A percentile compares a stretch with the other conserved stretches of the same genome.
Conservation (phyloP, 2,113 vertebrate species). For the Clupea harengus region DNA sequence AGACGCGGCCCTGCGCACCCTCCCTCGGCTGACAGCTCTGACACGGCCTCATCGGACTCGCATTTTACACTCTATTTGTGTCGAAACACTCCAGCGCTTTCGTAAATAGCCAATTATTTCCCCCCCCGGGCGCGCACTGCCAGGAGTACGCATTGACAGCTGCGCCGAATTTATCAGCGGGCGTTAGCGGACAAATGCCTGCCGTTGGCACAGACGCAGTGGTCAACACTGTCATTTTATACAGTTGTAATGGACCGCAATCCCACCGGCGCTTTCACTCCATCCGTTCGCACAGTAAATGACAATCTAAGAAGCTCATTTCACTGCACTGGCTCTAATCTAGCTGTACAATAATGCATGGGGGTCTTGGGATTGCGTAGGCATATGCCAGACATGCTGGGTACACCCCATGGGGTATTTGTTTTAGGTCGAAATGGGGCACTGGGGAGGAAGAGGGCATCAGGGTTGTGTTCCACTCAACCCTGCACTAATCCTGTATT, state of each 20-base stretch:
- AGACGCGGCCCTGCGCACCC: not conserved
- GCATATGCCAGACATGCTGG: not conserved
- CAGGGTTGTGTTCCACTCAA: not conserved
- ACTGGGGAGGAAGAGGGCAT: not conserved
- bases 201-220: not conserved
- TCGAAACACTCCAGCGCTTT: not conserved
- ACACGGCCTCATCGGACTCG: not conserved
- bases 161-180: not conserved
- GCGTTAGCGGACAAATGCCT: not conserved
- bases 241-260: not conserved
- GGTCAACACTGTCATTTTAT: not conserved
- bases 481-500: not conserved
- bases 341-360: not conserved
- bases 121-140: not conserved
- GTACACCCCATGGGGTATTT: not conserved
- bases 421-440: not conserved
- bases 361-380: not conserved
- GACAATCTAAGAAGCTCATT: not conserved
- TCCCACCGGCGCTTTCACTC: not conserved
- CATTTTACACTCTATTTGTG: constrained; percentile 14
- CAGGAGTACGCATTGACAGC: not conserved
- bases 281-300: not conserved
- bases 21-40: not conserved
- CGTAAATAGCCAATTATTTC: constrained; percentile 4
- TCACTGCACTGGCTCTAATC: not conserved